These are phyloP conservation scores for Phylloscopus trochilus DNA, from an alignment of 2,113 vertebrate species.

Conservation along the genomic window DNA sequence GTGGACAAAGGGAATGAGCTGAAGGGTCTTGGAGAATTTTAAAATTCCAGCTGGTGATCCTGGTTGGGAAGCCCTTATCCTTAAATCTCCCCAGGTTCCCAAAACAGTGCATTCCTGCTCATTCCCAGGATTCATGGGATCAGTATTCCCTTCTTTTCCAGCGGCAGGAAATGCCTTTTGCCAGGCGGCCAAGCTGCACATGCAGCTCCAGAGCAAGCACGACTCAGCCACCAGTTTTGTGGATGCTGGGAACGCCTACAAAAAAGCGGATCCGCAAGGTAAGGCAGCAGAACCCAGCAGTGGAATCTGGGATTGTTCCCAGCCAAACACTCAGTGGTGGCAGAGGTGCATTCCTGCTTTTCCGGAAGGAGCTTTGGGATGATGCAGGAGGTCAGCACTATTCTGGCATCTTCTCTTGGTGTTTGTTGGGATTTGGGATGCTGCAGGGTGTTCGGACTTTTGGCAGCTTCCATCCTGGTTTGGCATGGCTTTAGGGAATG, in stretches of 20 bases:
- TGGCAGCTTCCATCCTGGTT: not conserved
- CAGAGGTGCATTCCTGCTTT: not conserved
- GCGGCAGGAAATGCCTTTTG: conserved; percentile 93
- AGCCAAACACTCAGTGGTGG: not conserved
- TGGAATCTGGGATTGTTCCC: not conserved
- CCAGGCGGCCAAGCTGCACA: conserved; percentile 92
- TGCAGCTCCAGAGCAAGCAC: conserved; percentile 98
- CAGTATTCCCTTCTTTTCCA: conserved; percentile 39
- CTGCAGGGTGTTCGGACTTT: not conserved
- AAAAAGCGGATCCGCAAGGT: conserved; percentile 97
- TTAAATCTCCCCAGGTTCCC: not conserved
- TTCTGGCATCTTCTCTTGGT: not conserved
- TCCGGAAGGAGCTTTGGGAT: not conserved
- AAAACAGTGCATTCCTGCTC: accelerated
- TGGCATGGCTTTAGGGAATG: not conserved
- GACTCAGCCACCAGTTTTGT: conserved; percentile 95
- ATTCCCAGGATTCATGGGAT: accelerated
- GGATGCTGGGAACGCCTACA: conserved; percentile 94
- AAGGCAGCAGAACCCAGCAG: not conserved
- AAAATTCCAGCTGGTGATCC: not conserved
- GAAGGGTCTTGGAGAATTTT: not conserved
- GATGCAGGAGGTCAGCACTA: not conserved
- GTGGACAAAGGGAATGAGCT: not conserved
- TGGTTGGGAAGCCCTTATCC: not conserved
- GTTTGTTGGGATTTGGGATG: not conserved